Evolutionary conservation across 2,113 vertebrate genomes (phyloP).

Genomic region (Pseudorasbora parva): DNA sequence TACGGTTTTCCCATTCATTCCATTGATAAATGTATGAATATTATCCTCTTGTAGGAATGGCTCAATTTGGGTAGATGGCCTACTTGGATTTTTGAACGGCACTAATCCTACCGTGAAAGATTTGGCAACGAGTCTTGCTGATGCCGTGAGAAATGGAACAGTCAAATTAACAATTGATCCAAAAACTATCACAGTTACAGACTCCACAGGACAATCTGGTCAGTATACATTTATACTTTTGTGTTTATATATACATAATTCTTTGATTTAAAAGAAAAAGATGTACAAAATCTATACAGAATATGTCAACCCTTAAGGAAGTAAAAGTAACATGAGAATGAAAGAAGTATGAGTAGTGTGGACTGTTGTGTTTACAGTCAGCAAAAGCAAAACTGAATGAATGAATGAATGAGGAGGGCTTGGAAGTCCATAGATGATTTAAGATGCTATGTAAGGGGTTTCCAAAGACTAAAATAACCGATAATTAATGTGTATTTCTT

Average conservation of each 20-base stretch:
- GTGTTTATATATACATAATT: background rate
- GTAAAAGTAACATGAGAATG: background rate
- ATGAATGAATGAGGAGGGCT: background rate
- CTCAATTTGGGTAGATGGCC: background rate
- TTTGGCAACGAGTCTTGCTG: background rate
- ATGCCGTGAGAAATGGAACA: background rate
- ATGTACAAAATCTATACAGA: too few relatives aligned
- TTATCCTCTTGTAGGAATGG: background rate
- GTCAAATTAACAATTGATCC: background rate
- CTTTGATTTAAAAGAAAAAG: background rate
- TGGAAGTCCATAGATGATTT: background rate
- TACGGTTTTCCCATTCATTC: background rate
- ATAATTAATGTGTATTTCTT: background rate
- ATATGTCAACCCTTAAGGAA: background rate
- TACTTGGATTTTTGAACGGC: background rate
- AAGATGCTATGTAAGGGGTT: background rate
- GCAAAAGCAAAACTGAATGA: background rate
- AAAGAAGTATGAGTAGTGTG: background rate
- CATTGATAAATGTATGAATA: background rate
- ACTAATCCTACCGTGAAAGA: accelerated
- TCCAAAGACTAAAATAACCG: background rate
- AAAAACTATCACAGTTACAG: background rate
- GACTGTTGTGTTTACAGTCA: background rate
- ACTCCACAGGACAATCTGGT: background rate
- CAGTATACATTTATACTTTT: background rate